These are phyloP conservation scores for Beroe forskalii DNA, from an alignment of 37 sponge, comb jelly and placozoan genomes.

Conservation along the genomic window DNA sequence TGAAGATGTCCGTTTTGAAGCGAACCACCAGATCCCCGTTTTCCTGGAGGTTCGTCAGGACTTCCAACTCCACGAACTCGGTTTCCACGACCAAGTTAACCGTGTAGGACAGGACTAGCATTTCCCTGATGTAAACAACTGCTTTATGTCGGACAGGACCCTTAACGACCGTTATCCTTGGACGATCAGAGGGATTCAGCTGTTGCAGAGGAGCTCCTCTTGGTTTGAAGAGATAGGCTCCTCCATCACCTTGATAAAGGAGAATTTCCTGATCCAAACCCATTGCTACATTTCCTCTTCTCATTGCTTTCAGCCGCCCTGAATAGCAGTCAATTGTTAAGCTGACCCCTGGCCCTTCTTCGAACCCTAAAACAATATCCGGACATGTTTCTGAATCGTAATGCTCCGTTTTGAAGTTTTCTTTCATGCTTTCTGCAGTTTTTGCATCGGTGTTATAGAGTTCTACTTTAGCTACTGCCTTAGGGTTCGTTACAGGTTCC, in stretches of 20 bases:
- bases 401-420: too few species aligned
- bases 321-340: not conserved
- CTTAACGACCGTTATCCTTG: not conserved
- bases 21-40: not conserved
- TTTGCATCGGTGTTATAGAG: too few species aligned
- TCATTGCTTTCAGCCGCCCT: not conserved
- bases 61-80: not conserved
- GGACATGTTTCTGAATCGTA: too few species aligned
- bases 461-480: too few species aligned
- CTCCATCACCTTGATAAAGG: not conserved
- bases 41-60: not conserved
- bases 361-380: too few species aligned
- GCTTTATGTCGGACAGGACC: not conserved
- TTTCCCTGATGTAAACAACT: not conserved
- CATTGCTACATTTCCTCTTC: not conserved
- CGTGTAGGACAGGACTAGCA: not conserved
- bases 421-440: too few species aligned
- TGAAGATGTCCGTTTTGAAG: constrained; percentile 11
- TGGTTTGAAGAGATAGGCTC: not conserved
- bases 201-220: not conserved
- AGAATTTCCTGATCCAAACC: not conserved
- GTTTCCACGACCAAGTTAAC: not conserved
- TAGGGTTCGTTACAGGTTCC: too few species aligned
- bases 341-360: not conserved
- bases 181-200: not conserved